Base-by-base conservation (phyloP, 92 coral and sea anemone species). In the Phenganax subtilis region DNA sequence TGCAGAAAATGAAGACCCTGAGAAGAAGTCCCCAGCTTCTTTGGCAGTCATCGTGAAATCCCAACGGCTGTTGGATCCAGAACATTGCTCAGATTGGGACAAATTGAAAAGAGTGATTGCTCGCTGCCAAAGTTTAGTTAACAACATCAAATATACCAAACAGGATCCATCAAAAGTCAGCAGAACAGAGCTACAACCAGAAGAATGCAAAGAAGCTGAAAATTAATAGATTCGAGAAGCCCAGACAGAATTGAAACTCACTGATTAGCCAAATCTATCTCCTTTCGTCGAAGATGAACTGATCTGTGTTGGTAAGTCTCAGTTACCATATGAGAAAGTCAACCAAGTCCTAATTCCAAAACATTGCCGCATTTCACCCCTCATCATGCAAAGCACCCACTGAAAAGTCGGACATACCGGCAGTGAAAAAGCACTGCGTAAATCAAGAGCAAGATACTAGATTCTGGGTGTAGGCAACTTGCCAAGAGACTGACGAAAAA, bases 311-410 rank as follows among this genome's bases (percentile, higher is more conserved):
- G 85, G 30, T 16, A 74, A 72, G n/a, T 69, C 88, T 0, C 71
- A 55, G 0, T 80, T 88, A 27, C 57, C 83, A 8, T 85, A 69
- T 80, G 89, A 82, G 30, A 75, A 85, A 75, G 75, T 82, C 6
- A 64, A 64, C 30, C 70, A 89, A 0, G 77, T 82, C 31, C 81
- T 88, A 17, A 54, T 88, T 14, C 87, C 85, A 37, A 64, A 64
- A 12, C 8, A 64, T 59, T 12, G 5, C 20, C 85, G 57, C 12
- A 71, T 84, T 10, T 84, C 90, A 65, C 62, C 65, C 56, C 82
- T 87, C 66, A 80, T 87, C 85, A 77, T 87, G 90, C 25, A 51
- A 56, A 25, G 75, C 4, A 53, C 75, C 6, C 87, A 87, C 60
- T 7, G 12, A 0, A 58, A 73, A 9, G 81, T 80, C 51, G 54